These are phyloP conservation scores for Distichodus sexfasciatus DNA, from an alignment of 2,797 vertebrate genomes.

Conservation along the genomic window DNA sequence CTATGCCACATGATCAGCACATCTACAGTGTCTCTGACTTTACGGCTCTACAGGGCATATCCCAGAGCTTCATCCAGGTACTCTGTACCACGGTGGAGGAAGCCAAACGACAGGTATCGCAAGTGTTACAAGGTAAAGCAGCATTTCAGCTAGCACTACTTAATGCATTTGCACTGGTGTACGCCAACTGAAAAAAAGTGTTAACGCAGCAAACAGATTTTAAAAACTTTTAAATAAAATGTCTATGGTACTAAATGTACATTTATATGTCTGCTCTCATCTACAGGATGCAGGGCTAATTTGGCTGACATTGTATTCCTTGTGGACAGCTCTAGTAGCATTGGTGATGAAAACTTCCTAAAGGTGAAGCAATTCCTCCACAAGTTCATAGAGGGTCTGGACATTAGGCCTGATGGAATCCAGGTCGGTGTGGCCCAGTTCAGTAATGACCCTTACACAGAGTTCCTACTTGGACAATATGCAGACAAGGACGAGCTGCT, in stretches of 20 bases:
- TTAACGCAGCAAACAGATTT: too few species aligned
- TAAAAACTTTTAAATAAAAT: background rate
- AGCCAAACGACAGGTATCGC: constrained; percentile 58
- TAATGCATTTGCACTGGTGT: background rate
- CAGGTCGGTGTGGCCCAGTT: constrained; percentile 78
- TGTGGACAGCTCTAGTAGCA: constrained; percentile 77
- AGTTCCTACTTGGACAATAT: constrained; percentile 75
- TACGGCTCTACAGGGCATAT: constrained; percentile 66
- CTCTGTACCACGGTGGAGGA: constrained; percentile 75
- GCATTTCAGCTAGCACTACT: background rate
- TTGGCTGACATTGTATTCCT: constrained; percentile 81
- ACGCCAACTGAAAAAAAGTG: background rate
- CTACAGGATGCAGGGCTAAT: constrained; percentile 70
- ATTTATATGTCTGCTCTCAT: constrained; percentile 8
- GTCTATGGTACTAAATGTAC: background rate
- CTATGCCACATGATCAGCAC: constrained; percentile 63
- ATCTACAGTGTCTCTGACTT: constrained; percentile 73
- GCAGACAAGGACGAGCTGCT: constrained; percentile 66
- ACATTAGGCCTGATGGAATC: constrained; percentile 72
- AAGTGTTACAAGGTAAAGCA: constrained; percentile 67
- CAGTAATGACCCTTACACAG: constrained; percentile 60
- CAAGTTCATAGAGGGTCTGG: constrained; percentile 65
- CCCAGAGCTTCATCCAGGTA: constrained; percentile 67
- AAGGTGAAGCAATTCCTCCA: constrained; percentile 73
- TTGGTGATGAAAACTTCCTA: constrained; percentile 66